Evolutionary conservation across 2,113 vertebrate genomes (phyloP), one percentile per base, ranked within the genome.

Genomic region (Xenopus borealis): DNA sequence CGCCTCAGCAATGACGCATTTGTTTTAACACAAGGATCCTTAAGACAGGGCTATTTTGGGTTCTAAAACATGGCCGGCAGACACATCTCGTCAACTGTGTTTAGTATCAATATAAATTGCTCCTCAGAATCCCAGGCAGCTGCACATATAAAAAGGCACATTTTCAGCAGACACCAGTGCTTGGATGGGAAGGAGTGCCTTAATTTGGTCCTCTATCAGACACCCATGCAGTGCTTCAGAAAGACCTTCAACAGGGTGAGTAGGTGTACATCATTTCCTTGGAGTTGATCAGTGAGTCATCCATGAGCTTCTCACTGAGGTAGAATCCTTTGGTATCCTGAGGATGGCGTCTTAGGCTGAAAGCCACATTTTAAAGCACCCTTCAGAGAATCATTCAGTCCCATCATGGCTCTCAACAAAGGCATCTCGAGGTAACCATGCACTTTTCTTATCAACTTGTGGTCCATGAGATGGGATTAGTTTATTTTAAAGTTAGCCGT

Each of bases 21-120:
- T 62, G 66, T 75, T 77, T 70, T 64, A 62, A 30, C 67, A 64
- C 59, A 11, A 52, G 57, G 18, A 57, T 64, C 66, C 19, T 70
- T 77, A 64, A 23, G 14, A 46, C 33, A 64, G 10, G 61, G 66
- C 67, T 77, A 77, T 77, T 77, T 77, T 69, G 30, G 67, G 66
- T 65, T 44, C 12, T 57, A 63, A 75, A 47, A 16, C 19, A 16
- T 16, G 47, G 67, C 33, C 66, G 16, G 62, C 27, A 63, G 74
- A 70, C 47, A 70, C 67, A 40, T 46, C 66, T 64, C 47, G 70
- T 77, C 74, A 70, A 64, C 59, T 64, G 40, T 57, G 67, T 45
- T 77, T 70, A 64, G 44, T 77, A 70, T 77, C 74, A 77, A 44
- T 70, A 70, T 63, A 53, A 70, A 70, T 70, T 70, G 66, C 72